These are phyloP conservation scores for Eublepharis macularius DNA, from an alignment of 2,113 vertebrate genomes.

Conservation along the genomic window DNA sequence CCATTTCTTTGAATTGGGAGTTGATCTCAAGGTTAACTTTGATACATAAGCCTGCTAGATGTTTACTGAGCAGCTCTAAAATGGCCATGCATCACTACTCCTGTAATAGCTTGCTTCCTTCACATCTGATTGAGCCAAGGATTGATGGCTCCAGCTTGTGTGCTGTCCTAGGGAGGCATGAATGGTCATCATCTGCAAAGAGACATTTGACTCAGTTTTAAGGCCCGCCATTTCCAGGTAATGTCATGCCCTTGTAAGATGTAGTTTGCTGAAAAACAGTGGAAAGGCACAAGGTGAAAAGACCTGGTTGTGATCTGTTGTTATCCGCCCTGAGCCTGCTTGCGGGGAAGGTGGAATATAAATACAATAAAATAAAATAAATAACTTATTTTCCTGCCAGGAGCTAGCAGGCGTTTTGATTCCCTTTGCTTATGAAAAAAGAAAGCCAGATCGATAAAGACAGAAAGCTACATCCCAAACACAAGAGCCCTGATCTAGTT, in stretches of 20 bases:
- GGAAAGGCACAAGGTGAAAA: neutral
- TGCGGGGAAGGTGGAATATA: too few species aligned
- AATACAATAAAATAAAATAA: too few species aligned
- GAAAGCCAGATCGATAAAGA: neutral
- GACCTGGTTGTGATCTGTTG: neutral
- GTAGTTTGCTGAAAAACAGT: neutral
- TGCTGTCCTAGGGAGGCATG: neutral
- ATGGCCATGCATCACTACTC: neutral
- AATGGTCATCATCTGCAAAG: neutral
- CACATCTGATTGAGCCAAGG: constrained; percentile 15
- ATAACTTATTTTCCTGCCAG: neutral
- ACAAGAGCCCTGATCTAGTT: too few species aligned
- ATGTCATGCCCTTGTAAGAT: neutral
- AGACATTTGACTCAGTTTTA: neutral
- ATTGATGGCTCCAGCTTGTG: constrained; percentile 3
- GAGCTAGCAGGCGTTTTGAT: neutral
- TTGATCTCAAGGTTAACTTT: constrained; percentile 16
- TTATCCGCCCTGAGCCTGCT: too few species aligned
- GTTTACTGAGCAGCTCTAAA: neutral
- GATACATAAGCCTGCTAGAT: constrained; percentile 14
- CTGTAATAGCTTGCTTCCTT: constrained; percentile 11
- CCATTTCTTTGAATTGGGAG: neutral
- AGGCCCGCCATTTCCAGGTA: neutral
- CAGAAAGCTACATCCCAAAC: neutral
- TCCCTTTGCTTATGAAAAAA: neutral